These are phyloP conservation scores for Burhinus oedicnemus DNA, from an alignment of 2,113 vertebrate species.

Conservation along the genomic window DNA sequence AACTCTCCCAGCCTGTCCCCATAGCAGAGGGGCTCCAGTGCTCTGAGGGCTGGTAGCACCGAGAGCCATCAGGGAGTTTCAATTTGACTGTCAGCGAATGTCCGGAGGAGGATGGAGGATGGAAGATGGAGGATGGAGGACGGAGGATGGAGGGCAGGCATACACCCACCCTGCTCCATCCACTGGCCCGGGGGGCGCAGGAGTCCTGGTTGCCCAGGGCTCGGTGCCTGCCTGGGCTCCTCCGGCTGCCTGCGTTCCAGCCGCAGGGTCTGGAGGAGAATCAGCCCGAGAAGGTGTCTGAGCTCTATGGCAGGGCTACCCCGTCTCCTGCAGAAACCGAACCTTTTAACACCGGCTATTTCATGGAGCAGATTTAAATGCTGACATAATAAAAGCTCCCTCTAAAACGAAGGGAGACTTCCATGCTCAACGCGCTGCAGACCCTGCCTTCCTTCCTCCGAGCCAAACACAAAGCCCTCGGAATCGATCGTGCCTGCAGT, in stretches of 20 bases:
- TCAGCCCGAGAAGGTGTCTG: background rate
- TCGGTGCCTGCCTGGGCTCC: background rate
- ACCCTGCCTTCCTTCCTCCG: background rate
- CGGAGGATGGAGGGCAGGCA: background rate
- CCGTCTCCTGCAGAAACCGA: background rate
- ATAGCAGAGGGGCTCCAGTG: no score
- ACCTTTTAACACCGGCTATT: background rate
- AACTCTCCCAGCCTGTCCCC: no score
- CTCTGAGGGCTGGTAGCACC: background rate
- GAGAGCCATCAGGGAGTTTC: background rate
- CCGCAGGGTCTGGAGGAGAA: background rate
- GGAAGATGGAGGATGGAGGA: background rate
- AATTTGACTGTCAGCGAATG: background rate
- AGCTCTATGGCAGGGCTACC: background rate
- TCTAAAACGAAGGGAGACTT: background rate
- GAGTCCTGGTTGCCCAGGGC: background rate
- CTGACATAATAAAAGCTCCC: background rate
- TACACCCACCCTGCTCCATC: background rate
- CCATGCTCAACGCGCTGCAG: background rate
- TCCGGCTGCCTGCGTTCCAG: background rate
- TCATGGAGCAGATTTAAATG: background rate
- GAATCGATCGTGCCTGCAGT: background rate
- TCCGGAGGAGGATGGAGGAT: background rate
- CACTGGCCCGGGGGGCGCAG: background rate
- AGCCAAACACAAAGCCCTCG: constrained; percentile 1